phyloP scores from a whole-genome alignment of 2,888 invertebrate species.

The Epirrhoe alternata region DNA sequence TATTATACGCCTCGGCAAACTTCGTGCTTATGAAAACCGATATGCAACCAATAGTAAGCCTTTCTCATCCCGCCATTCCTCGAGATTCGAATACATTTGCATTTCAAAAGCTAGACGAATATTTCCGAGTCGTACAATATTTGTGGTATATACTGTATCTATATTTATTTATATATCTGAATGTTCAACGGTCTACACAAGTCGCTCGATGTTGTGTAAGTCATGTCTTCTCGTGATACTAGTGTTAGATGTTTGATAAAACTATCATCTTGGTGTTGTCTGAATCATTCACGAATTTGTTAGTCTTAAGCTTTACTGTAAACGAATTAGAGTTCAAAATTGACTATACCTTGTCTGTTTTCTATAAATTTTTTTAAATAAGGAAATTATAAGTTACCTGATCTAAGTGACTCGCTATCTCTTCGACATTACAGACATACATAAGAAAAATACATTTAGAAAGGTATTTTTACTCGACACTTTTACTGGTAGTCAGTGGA shows the following conservation, averaged over 20 bases:
- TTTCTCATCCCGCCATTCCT: too few relatives aligned
- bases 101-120: too few relatives aligned
- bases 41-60: too few relatives aligned
- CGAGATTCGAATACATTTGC: too few relatives aligned
- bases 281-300: constrained; percentile 73
- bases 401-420: background rate
- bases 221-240: constrained; percentile 77
- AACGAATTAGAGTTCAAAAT: constrained; percentile 42
- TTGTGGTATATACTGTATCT: too few relatives aligned
- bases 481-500: background rate
- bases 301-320: constrained; percentile 75
- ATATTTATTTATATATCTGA: constrained; percentile 29
- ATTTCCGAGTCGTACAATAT: too few relatives aligned
- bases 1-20: too few relatives aligned
- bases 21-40: too few relatives aligned
- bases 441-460: too few relatives aligned
- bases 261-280: constrained; percentile 59
- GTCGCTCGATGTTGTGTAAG: constrained; percentile 49
- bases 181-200: constrained; percentile 36
- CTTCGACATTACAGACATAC: background rate
- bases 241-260: constrained; percentile 68
- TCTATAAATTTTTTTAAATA: constrained; percentile 19
- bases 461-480: background rate
- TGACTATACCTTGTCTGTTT: constrained; percentile 25
- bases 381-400: constrained; percentile 32